Conservation (phyloP, 2,113 vertebrate genomes). For the Clinocottus analis region DNA sequence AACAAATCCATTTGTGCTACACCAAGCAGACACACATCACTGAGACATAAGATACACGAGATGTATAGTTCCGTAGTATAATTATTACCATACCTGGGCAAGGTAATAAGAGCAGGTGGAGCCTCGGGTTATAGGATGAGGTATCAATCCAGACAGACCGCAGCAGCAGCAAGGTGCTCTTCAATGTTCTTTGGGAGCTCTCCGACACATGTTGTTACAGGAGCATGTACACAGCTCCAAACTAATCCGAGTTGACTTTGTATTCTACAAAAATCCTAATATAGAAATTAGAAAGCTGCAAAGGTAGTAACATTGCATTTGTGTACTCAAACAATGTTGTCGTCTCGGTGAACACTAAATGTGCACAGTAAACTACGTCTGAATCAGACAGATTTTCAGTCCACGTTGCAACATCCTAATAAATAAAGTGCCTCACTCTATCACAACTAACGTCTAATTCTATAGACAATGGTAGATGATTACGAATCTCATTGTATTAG, state of each 20-base stretch:
- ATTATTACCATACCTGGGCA: background rate
- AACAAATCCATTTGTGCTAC: slow-evolving; percentile 6
- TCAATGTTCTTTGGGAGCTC: background rate
- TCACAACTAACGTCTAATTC: slow-evolving; percentile 37
- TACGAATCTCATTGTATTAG: slow-evolving; percentile 63
- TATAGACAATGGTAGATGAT: slow-evolving; percentile 46
- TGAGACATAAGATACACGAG: slow-evolving; percentile 6
- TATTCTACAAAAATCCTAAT: background rate
- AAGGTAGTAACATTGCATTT: slow-evolving; percentile 1
- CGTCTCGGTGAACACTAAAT: slow-evolving; percentile 2
- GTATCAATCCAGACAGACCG: slow-evolving; percentile 1
- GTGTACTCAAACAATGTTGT: background rate
- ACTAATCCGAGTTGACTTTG: background rate
- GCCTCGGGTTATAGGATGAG: background rate
- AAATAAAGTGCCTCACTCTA: slow-evolving; percentile 45
- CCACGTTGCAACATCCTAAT: background rate
- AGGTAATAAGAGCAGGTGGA: background rate
- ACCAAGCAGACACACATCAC: slow-evolving; percentile 11
- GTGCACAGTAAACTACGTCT: slow-evolving; percentile 5
- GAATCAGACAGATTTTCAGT: slow-evolving; percentile 41
- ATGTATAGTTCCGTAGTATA: background rate
- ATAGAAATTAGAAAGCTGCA: background rate
- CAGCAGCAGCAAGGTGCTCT: background rate
- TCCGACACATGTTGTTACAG: background rate
- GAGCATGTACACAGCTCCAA: background rate